These are phyloP conservation scores for Parotocinclus haroldoi DNA, from an alignment of 2,797 vertebrate genomes.

Conservation along the genomic window DNA sequence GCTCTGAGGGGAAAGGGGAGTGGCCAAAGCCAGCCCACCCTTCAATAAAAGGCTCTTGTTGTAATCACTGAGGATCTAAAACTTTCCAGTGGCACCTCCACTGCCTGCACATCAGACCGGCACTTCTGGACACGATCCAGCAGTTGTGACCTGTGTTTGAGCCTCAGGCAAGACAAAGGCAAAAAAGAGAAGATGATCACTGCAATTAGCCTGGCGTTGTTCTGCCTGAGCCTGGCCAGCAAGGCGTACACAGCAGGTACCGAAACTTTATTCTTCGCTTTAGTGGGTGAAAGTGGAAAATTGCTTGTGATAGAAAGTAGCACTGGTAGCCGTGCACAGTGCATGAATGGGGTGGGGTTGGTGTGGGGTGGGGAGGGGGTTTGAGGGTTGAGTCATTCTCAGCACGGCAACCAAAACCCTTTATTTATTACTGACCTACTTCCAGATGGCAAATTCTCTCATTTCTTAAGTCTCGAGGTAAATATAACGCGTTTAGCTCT, in stretches of 20 bases:
- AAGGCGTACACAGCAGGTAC: slow-evolving; percentile 57
- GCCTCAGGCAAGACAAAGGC: slow-evolving; percentile 62
- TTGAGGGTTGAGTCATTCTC: neutral
- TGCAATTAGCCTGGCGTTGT: slow-evolving; percentile 82
- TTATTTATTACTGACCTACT: neutral
- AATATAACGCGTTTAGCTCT: neutral
- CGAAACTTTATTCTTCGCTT: slow-evolving; percentile 12
- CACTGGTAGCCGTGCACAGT: neutral
- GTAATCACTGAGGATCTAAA: slow-evolving; percentile 67
- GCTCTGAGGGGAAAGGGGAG: slow-evolving; percentile 66
- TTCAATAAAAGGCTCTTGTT: slow-evolving; percentile 77
- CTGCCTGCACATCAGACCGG: slow-evolving; percentile 48
- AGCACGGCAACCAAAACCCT: neutral
- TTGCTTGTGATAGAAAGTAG: slow-evolving; percentile 1
- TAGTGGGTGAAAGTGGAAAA: slow-evolving; percentile 14
- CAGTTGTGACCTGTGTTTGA: slow-evolving; percentile 4
- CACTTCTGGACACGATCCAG: slow-evolving; percentile 11
- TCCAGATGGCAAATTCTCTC: neutral
- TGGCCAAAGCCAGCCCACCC: slow-evolving; percentile 64
- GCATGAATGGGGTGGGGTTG: too few relatives aligned
- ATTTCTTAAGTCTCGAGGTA: neutral
- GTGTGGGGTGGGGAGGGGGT: too few relatives aligned
- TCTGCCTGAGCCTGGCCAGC: slow-evolving; percentile 81
- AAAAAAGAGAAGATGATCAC: slow-evolving; percentile 77
- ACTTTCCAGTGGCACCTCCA: slow-evolving; percentile 70